Evolutionary conservation across 2,113 vertebrate species (phyloP).

Genomic region (Rattus rattus): DNA sequence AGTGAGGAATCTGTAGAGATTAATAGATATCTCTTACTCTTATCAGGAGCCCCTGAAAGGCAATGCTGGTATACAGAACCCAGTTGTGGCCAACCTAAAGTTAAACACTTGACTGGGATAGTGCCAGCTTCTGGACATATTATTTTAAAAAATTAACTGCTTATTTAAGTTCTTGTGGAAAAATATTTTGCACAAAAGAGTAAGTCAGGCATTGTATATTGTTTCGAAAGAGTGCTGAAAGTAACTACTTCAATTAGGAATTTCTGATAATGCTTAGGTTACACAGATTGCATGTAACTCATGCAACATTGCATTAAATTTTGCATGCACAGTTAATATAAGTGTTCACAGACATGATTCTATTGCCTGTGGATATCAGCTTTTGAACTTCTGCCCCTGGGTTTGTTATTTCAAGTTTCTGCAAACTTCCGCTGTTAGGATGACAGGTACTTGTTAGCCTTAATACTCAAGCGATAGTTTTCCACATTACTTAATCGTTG

Average conservation of each 20-base stretch:
- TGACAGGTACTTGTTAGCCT: slow-evolving; percentile 80
- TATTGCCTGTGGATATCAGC: slow-evolving; percentile 52
- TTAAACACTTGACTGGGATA: slow-evolving; percentile 30
- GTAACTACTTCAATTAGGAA: slow-evolving; percentile 47
- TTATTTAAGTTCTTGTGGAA: slow-evolving; percentile 49
- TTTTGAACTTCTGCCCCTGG: slow-evolving; percentile 74
- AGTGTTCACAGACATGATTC: slow-evolving; percentile 52
- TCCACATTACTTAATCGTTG: slow-evolving; percentile 81
- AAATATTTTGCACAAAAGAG: slow-evolving; percentile 51
- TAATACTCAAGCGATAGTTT: slow-evolving; percentile 83
- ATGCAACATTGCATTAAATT: slow-evolving; percentile 52
- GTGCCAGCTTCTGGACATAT: slow-evolving; percentile 34
- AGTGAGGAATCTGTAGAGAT: background rate
- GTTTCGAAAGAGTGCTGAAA: slow-evolving; percentile 56
- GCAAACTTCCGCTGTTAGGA: slow-evolving; percentile 51
- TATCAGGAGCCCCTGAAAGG: background rate
- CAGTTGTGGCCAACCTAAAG: slow-evolving; percentile 54
- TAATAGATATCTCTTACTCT: slow-evolving; percentile 23
- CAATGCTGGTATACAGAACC: slow-evolving; percentile 29
- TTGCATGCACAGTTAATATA: slow-evolving; percentile 7
- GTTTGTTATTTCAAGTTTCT: slow-evolving; percentile 64
- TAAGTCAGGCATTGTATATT: slow-evolving; percentile 39
- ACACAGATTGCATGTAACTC: slow-evolving; percentile 1
- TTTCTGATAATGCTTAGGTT: slow-evolving; percentile 16
- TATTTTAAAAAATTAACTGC: slow-evolving; percentile 16